Evolutionary conservation across 1,140 invertebrate genomes (phyloP).

Genomic region (Anastrepha ludens): DNA sequence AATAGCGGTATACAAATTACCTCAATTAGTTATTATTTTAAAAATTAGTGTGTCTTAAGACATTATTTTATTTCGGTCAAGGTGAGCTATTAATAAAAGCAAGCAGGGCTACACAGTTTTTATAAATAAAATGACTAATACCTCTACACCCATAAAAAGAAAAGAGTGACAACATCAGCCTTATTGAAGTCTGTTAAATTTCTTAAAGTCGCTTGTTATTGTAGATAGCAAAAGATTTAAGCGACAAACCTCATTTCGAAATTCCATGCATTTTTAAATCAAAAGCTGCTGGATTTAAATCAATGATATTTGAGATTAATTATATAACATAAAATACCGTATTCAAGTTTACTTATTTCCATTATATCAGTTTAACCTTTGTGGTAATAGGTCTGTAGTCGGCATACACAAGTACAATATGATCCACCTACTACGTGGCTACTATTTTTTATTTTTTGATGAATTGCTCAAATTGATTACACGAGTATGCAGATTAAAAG

Average conservation of each 20-base stretch:
- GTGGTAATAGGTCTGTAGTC: no score
- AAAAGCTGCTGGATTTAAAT: neutral
- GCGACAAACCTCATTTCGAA: neutral
- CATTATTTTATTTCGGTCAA: constrained; percentile 1
- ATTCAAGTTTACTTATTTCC: neutral
- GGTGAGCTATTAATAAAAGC: neutral
- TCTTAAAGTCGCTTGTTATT: neutral
- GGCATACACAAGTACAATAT: neutral
- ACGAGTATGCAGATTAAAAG: neutral
- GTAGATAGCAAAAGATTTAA: constrained; percentile 34
- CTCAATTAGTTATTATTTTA: neutral
- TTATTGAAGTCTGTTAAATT: neutral
- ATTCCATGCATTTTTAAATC: neutral
- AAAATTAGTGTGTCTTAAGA: neutral
- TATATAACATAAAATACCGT: neutral
- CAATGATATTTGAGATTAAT: neutral
- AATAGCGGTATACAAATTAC: neutral
- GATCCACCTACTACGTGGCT: neutral
- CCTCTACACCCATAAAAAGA: no score
- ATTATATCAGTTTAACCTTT: no score
- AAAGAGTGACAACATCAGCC: no score
- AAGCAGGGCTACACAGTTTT: neutral
- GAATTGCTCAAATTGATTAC: neutral
- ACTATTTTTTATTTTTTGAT: neutral
- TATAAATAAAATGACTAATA: neutral